Base-by-base conservation (phyloP, 2,113 vertebrate genomes). In the Labeo catla region DNA sequence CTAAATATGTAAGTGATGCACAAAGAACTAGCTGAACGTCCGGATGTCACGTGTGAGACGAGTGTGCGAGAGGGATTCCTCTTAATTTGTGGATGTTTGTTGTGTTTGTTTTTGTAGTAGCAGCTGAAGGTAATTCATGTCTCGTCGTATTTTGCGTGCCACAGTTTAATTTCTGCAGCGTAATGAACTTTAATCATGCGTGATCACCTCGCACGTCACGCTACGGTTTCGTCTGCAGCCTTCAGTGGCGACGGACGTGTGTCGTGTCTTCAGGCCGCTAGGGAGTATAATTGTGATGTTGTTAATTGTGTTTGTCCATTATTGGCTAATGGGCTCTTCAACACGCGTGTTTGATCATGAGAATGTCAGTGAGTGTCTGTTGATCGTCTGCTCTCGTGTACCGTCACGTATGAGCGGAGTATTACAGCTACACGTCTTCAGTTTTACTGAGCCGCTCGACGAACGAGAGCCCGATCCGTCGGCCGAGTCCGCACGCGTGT, bases 241-340 rank as follows among this genome's bases (percentile, higher is more conserved):
- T 68, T 34, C 57, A n/a, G 57, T n/a, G n/a, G 8, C 21, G 8
- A 21, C 57, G 9, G 57, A n/a, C 59, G n/a, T 3, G 28, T 19
- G 66, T 70, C 13, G 4, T 8, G 19, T 7, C 34, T 39, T 15
- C 28, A 36, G 34, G 4, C 16, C 36, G 1, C 21, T 39, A 43
- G 68, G 16, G 36, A 72, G 4, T 21, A 10, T 43, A 72, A 72
- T 21, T 21, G 16, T 43, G 68, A 9, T 21, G 36, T 21, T 43
- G 68, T 72, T 72, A 72, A 72, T 72, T 23, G 12, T 76, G 45
- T 76, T 23, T 28, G 73, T 50, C n/a, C 45, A 50, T 43, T 43
- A 43, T 43, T 72, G 16, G 45, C 73, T 50, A 50, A 76, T 15
- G 45, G 72, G 47, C 43, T 23, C 73, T 8, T 76, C n/a, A 23